Base-by-base conservation (phyloP, 2,797 vertebrate species). In the Emys orbicularis region DNA sequence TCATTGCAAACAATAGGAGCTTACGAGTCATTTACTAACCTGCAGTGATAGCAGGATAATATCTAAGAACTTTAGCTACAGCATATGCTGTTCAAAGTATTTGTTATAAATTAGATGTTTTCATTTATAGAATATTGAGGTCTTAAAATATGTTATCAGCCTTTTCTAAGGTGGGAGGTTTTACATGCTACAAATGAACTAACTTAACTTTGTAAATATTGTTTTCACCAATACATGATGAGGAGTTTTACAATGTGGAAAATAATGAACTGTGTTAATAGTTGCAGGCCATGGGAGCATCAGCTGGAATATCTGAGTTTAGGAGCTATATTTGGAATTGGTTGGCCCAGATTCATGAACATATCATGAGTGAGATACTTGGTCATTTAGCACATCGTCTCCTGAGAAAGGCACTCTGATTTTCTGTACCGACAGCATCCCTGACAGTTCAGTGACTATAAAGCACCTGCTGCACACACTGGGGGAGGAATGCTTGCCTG, bases 381-480 rank as follows among this genome's bases (percentile, higher is more conserved):
- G 86, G 49, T 86, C 9, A 5, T 2, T 5, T 54, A 93, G 84
- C 82, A 93, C 81, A 34, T 25, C 86, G 86, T 52, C 44, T 37
- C 72, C 61, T 92, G 88, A 82, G 90, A 93, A 84, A 96, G 95
- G 90, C 96, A 92, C 91, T 96, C 95, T 93, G 94, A 89, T 93
- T 86, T 90, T 86, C 87, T 94, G 87, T 83, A 93, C 59, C 37
- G 96, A 80, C 82, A 90, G 92, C 61, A 92, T 94, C 49, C 92
- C 44, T 92, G 90, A 83, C 76, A 81, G 92, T 88, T 88, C 83
- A 88, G 92, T 89, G 68, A 41, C 83, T 90, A 89, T 87, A 84
- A 87, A 93, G 85, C 90, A 92, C 90, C 95, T 93, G 94, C 81
- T 96, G 82, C 84, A 93, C 72, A 90, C 90, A 85, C 87, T 90